phyloP scores from a whole-genome alignment of 2,113 vertebrate species.

The Synodontis membranacea region DNA sequence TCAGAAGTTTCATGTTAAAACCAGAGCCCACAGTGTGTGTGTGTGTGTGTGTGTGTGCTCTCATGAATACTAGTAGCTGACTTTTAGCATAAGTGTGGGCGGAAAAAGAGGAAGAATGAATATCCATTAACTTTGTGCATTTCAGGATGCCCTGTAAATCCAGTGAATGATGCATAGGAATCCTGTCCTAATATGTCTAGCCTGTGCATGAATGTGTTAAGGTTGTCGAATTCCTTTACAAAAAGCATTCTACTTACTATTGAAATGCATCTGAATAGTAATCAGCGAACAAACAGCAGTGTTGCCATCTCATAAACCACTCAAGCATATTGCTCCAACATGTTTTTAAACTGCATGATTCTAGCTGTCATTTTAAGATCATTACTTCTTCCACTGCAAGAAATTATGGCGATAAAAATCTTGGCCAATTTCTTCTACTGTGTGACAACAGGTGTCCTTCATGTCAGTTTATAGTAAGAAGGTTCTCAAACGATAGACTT shows the following conservation, averaged over 20 bases:
- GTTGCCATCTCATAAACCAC: neutral
- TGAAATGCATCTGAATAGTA: neutral
- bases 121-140: neutral
- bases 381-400: neutral
- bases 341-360: neutral
- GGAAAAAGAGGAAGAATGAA: conserved; percentile 1
- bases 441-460: neutral
- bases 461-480: neutral
- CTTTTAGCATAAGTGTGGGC: conserved; percentile 1
- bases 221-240: neutral
- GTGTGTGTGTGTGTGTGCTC: conserved; percentile 36
- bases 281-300: neutral
- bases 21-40: conserved; percentile 38
- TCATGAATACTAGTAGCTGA: conserved; percentile 2
- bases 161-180: neutral
- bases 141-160: neutral
- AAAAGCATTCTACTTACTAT: neutral
- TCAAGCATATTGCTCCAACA: neutral
- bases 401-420: neutral
- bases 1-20: conserved; percentile 9
- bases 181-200: neutral
- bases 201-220: neutral
- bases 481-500: too few species aligned
- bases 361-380: neutral
- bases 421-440: neutral